These are phyloP conservation scores for Lordiphosa mommai DNA, from an alignment of 1,140 invertebrate species.

Conservation along the genomic window DNA sequence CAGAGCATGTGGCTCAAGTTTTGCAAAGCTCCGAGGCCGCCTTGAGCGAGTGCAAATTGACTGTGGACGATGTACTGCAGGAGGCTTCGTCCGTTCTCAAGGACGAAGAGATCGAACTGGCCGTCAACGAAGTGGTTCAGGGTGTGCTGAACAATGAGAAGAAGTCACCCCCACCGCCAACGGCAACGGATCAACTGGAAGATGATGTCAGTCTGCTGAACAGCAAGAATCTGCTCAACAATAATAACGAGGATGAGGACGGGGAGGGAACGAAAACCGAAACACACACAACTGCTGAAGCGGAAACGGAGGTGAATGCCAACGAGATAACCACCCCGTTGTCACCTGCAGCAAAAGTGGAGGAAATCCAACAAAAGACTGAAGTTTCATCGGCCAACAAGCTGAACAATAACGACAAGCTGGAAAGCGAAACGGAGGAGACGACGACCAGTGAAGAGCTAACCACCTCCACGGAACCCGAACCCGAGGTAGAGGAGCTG, in stretches of 20 bases:
- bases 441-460: not conserved
- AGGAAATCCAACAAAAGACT: slow-evolving; percentile 50
- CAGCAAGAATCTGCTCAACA: slow-evolving; percentile 71
- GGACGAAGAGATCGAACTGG: slow-evolving; percentile 81
- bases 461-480: not conserved
- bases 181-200: slow-evolving; percentile 3
- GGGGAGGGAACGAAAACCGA: not conserved
- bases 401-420: slow-evolving; percentile 67
- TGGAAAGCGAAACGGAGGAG: slow-evolving; percentile 4
- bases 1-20: slow-evolving; percentile 83
- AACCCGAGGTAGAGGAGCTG: not conserved
- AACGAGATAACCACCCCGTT: slow-evolving; percentile 39
- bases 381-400: slow-evolving; percentile 65
- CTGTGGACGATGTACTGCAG: slow-evolving; percentile 61
- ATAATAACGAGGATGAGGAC: slow-evolving; percentile 45
- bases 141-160: slow-evolving; percentile 76
- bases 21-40: slow-evolving; percentile 82
- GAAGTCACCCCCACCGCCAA: slow-evolving; percentile 28
- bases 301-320: slow-evolving; percentile 48
- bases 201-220: slow-evolving; percentile 68
- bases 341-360: slow-evolving; percentile 10
- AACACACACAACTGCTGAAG: not conserved
- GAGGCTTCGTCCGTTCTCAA: slow-evolving; percentile 81
- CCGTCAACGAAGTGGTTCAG: slow-evolving; percentile 80
- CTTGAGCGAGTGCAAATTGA: slow-evolving; percentile 79